Base-by-base conservation (phyloP, 2,113 vertebrate species). In the Pelecanoides urinatrix region DNA sequence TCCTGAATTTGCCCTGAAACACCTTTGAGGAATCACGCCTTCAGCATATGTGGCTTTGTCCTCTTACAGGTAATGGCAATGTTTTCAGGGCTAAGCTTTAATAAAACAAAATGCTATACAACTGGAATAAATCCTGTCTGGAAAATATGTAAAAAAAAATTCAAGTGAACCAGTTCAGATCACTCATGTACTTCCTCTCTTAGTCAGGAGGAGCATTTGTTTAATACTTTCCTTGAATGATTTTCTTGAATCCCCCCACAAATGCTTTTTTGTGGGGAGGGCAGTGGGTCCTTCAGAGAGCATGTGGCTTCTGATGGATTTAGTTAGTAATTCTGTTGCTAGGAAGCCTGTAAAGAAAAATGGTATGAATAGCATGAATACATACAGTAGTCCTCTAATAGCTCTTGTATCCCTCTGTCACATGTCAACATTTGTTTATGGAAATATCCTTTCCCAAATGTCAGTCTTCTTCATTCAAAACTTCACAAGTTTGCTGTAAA, bases 281-380 rank as follows among this genome's bases (percentile, higher is more conserved):
- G 49, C 32, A 56, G 16, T 34, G 49, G 70, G 55, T 89, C 38
- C 40, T 29, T 71, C 34, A 42, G 61, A 76, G n/a, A 92, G 2
- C 52, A n/a, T 26, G 70, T 11, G 16, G 25, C n/a, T 94, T 78
- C 89, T 67, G 61, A 42, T 12, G 34, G 52, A 82, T 93, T 86
- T 76, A 77, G 47, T 88, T 88, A 83, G 66, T 82, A 88, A 88
- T 70, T 66, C 81, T 88, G 93, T 96, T 96, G 90, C 96, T 97
- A 95, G 92, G 96, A 96, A 66, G 96, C 58, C 67, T 93, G 77
- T 72, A 82, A 94, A 88, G 85, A 58, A 73, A 85, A 72, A 52
- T n/a, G 55, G 9, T 52, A 32, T 79, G 89, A 91, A 91, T 78
- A 87, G 70, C 84, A 59, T 61, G 65, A 94, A 79, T 65, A 22